Base-by-base conservation (phyloP, 2,888 invertebrate species). In the Melipona beecheii region DNA sequence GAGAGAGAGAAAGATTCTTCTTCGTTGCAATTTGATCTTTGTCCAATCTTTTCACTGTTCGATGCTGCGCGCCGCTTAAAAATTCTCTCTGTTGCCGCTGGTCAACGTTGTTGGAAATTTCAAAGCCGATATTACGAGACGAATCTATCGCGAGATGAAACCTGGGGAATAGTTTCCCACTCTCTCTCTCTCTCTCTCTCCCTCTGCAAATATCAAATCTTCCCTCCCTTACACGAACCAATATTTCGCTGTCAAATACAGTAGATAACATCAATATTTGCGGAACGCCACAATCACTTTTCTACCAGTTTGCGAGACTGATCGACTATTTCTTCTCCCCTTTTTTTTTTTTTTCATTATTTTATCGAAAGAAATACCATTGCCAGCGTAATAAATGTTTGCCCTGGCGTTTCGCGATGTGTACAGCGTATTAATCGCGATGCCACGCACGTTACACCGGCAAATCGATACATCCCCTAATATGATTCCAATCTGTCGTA, bases 381-480 rank as follows among this genome's bases (percentile, higher is more conserved):
- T 6, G 24, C 4, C 9, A 27, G 2, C 19, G 11, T 4, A 31
- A 31, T 21, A 19, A 54, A 74, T 13, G 3, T 65, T 36, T 43
- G 11, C 19, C 43, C 13, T 1, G 65, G 15, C 24, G 19, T 74
- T 74, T 52, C n/a, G 52, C 15, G n/a, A 3, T 4, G 19, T 21
- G 17, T 58, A 17, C 21, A 31, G n/a, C 60, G 19, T 60, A 70
- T 70, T 81, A 66, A 65, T 64, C 52, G 24, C 27, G 60, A 62
- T 43, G 73, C 17, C 69, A 4, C 19, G 58, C 52, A 52, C 54
- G 66, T 60, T 75, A 71, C 27, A 52, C 52, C 15, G 52, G 15
- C 75, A 64, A 77, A 87, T 87, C 75, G 77, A 87, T 81, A 75
- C 56, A 36, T 60, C 65, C 43, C 43, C 66, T 85, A 86, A 83